Conservation (phyloP, 1,140 invertebrate genomes). For the Campoletis sonorensis region DNA sequence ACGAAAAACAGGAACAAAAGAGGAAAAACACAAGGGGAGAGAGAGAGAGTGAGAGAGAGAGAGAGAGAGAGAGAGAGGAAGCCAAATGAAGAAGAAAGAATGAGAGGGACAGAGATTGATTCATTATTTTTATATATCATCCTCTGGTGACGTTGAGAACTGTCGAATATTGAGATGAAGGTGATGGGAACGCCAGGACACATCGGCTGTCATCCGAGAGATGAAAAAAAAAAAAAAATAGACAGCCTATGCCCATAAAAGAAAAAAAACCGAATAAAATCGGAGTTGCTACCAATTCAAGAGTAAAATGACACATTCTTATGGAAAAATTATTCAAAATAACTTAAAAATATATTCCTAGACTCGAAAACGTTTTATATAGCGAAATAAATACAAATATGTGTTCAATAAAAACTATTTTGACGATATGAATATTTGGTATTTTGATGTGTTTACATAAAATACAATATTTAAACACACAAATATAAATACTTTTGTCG, state of each 20-base stretch:
- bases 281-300: too few relatives aligned
- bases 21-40: constrained; percentile 14
- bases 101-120: background rate
- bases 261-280: background rate
- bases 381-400: too few relatives aligned
- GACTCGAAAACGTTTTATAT: too few relatives aligned
- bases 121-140: constrained; percentile 27
- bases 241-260: background rate
- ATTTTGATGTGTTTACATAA: too few relatives aligned
- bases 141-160: background rate
- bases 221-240: constrained; percentile 51
- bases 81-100: background rate
- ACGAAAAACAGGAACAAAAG: constrained; percentile 19
- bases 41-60: background rate
- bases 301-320: too few relatives aligned
- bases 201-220: constrained; percentile 55
- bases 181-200: constrained; percentile 27
- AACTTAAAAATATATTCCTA: too few relatives aligned
- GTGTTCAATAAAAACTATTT: too few relatives aligned
- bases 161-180: background rate
- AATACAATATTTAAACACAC: too few relatives aligned
- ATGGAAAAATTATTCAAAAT: too few relatives aligned
- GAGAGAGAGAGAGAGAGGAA: background rate
- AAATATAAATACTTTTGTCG: too few relatives aligned
- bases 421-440: too few relatives aligned